Conservation (phyloP, 1,140 invertebrate species). For the Orius insidiosus region DNA sequence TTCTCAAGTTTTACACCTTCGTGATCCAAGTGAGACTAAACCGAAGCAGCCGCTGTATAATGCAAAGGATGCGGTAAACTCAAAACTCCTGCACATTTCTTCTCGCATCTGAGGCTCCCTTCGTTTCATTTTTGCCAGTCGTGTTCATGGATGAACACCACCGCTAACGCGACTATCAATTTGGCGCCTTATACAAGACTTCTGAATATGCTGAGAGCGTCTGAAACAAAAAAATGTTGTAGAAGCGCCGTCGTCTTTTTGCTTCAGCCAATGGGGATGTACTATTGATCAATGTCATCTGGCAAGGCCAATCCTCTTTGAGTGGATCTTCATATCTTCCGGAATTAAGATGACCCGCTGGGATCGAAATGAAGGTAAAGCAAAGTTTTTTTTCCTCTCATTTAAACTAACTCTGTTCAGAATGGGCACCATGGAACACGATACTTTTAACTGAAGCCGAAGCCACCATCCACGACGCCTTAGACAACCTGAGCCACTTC, state of each 20-base stretch:
- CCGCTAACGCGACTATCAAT: not conserved
- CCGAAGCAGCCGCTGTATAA: not conserved
- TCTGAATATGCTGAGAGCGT: not conserved
- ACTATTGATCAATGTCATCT: slow-evolving; percentile 2
- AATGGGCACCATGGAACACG: slow-evolving; percentile 7
- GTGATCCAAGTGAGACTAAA: not conserved
- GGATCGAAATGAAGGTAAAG: not conserved
- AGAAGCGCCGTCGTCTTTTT: not conserved
- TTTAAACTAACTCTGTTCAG: not conserved
- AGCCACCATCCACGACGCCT: slow-evolving; percentile 1
- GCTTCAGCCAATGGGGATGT: slow-evolving; percentile 3
- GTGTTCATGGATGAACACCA: not conserved
- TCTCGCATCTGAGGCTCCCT: not conserved
- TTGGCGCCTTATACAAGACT: slow-evolving; percentile 7
- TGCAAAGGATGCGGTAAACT: not conserved
- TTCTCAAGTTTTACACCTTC: not conserved
- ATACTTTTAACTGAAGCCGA: slow-evolving; percentile 5
- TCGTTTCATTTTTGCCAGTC: slow-evolving; percentile 3
- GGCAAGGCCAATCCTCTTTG: slow-evolving; percentile 1
- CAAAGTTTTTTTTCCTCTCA: too few relatives aligned
- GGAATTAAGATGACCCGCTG: slow-evolving; percentile 3
- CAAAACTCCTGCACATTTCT: not conserved
- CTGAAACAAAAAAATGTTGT: slow-evolving; percentile 2
- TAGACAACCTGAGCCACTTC: too few relatives aligned
- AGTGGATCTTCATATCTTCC: slow-evolving; percentile 6